Percentiles rank a stretch among this genome's conserved stretches.
These are phyloP conservation scores for Callithrix jacchus DNA, from an alignment of 2,113 vertebrate genomes.

Conservation along the genomic window DNA sequence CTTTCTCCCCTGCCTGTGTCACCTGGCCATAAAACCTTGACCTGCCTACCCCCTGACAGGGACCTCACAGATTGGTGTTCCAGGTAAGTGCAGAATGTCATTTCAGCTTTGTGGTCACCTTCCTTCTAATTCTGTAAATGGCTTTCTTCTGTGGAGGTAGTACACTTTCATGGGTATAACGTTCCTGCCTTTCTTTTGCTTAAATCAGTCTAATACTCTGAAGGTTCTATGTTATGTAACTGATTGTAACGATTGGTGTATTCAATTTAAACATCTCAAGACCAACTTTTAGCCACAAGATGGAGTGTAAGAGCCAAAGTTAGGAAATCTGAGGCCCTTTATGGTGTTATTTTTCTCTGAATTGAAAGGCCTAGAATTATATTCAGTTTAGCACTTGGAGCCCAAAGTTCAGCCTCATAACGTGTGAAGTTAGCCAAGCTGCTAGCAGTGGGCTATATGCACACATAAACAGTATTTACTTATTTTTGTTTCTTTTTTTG, in stretches of 20 bases:
- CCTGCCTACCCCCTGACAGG: not conserved
- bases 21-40: not conserved
- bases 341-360: slow-evolving; percentile 16
- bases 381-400: not conserved
- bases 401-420: not conserved
- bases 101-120: not conserved
- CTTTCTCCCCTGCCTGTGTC: too few relatives aligned
- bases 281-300: slow-evolving; percentile 63
- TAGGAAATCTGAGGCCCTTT: not conserved
- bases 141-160: not conserved
- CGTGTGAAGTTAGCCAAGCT: not conserved
- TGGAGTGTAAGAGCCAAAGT: slow-evolving; percentile 60
- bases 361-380: slow-evolving; percentile 36
- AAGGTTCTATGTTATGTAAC: fast-evolving
- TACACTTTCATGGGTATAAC: not conserved
- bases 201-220: not conserved
- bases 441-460: not conserved
- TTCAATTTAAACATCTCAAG: not conserved
- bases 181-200: not conserved
- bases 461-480: too few relatives aligned
- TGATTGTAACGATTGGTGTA: not conserved
- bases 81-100: not conserved
- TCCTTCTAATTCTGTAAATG: not conserved
- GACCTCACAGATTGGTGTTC: not conserved
- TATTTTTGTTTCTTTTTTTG: too few relatives aligned